These are phyloP conservation scores for Ondatra zibethicus DNA, from an alignment of 2,113 vertebrate genomes.

Conservation along the genomic window DNA sequence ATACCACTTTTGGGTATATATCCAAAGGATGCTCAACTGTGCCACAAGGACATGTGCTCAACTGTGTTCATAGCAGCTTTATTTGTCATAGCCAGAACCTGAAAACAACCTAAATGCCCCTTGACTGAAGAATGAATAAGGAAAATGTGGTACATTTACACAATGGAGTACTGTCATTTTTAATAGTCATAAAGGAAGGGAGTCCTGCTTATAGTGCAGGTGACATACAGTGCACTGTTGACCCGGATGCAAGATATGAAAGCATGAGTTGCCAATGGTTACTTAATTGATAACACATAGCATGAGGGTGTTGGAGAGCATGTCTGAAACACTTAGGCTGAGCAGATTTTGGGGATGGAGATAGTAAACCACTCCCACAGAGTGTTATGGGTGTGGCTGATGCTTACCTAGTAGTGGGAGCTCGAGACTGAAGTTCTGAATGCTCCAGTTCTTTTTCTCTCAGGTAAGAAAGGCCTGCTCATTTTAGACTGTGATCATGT, in stretches of 20 bases:
- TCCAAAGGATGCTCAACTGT: no score
- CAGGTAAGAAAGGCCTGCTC: neutral
- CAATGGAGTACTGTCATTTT: neutral
- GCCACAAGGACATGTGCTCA: no score
- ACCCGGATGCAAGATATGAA: neutral
- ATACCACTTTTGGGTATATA: no score
- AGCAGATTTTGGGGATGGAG: neutral
- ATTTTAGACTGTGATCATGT: neutral
- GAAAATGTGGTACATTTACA: no score
- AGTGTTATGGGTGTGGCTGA: slow-evolving; percentile 6
- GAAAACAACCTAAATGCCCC: no score
- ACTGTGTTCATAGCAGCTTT: no score
- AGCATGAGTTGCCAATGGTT: neutral
- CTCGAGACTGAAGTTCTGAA: neutral
- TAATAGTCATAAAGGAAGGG: neutral
- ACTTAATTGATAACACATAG: neutral
- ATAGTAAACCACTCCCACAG: neutral
- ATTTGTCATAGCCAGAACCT: no score
- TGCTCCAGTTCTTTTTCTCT: neutral
- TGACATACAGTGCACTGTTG: neutral
- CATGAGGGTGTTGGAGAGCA: neutral
- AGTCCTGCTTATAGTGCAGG: neutral
- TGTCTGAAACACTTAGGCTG: neutral
- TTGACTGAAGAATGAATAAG: no score
- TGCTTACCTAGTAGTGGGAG: neutral